A percentile compares a stretch with the other conserved stretches of the same genome.
phyloP scores from a whole-genome alignment of 2,888 invertebrate species.

The Tenodera sinensis region DNA sequence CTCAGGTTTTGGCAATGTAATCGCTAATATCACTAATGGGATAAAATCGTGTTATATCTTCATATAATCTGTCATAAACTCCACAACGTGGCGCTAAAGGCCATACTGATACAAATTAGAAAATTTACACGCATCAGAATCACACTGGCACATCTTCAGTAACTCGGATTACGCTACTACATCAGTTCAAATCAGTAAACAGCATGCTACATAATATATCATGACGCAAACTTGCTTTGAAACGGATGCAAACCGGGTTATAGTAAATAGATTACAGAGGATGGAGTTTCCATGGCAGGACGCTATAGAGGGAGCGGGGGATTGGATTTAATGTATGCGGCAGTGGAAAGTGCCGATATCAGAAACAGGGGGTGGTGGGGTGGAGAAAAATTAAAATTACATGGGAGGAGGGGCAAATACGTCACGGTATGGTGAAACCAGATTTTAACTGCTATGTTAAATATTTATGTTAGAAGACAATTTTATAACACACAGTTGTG shows the following conservation, averaged over 20 bases:
- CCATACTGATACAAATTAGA: background rate
- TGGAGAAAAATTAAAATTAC: background rate
- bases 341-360: background rate
- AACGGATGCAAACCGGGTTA: constrained; percentile 2
- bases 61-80: background rate
- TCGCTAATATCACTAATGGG: background rate
- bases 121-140: constrained; percentile 6
- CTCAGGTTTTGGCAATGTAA: background rate
- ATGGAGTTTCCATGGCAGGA: background rate
- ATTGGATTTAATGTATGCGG: background rate
- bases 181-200: background rate
- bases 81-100: background rate
- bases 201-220: background rate
- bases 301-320: background rate
- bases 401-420: background rate
- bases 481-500: no score
- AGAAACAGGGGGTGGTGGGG: background rate
- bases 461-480: background rate
- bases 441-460: background rate
- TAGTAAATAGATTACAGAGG: background rate
- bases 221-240: background rate
- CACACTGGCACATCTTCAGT: background rate
- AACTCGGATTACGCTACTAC: background rate
- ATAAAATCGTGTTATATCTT: background rate
- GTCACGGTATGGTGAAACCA: background rate